Percentiles rank a stretch among this genome's conserved stretches.
These are phyloP conservation scores for Petrolisthes manimaculis DNA, from an alignment of 2,888 invertebrate species.

Conservation along the genomic window DNA sequence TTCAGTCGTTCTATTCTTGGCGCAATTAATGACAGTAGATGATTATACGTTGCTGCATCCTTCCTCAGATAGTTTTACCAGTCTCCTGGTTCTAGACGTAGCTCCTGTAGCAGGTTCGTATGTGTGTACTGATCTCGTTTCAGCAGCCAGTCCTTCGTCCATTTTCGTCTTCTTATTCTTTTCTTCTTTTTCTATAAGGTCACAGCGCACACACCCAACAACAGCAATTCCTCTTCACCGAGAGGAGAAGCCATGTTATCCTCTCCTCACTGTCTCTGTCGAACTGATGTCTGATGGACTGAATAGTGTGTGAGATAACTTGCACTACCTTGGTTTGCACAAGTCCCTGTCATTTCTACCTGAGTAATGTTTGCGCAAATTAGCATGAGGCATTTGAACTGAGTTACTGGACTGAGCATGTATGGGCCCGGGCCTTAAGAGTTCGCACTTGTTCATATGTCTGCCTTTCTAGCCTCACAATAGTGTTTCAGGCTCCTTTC, in stretches of 20 bases:
- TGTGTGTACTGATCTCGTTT: slow-evolving; percentile 37
- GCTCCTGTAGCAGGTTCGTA: slow-evolving; percentile 36
- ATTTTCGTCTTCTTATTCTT: slow-evolving; percentile 10
- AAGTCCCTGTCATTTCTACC: slow-evolving; percentile 10
- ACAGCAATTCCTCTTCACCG: not conserved
- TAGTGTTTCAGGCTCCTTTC: too few species aligned
- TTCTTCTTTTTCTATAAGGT: slow-evolving; percentile 2
- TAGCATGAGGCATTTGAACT: not conserved
- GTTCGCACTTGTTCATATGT: too few species aligned
- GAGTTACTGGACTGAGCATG: slow-evolving; percentile 1
- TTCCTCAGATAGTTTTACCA: slow-evolving; percentile 17
- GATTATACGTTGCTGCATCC: slow-evolving; percentile 29
- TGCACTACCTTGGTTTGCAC: slow-evolving; percentile 1
- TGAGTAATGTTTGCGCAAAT: slow-evolving; percentile 3
- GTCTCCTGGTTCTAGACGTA: slow-evolving; percentile 39
- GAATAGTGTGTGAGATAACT: slow-evolving; percentile 13
- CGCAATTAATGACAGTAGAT: slow-evolving; percentile 14
- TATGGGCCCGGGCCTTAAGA: slow-evolving; percentile 9
- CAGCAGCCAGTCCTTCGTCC: slow-evolving; percentile 40
- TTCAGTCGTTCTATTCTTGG: slow-evolving; percentile 30
- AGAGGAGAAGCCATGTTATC: slow-evolving; percentile 2
- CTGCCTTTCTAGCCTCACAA: too few species aligned
- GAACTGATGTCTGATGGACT: slow-evolving; percentile 15
- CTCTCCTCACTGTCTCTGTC: not conserved
- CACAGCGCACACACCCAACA: slow-evolving; percentile 19